A percentile compares a stretch with the other conserved stretches of the same genome.
phyloP scores from a whole-genome alignment of 2,888 invertebrate genomes.

The Aphodius sticticus region DNA sequence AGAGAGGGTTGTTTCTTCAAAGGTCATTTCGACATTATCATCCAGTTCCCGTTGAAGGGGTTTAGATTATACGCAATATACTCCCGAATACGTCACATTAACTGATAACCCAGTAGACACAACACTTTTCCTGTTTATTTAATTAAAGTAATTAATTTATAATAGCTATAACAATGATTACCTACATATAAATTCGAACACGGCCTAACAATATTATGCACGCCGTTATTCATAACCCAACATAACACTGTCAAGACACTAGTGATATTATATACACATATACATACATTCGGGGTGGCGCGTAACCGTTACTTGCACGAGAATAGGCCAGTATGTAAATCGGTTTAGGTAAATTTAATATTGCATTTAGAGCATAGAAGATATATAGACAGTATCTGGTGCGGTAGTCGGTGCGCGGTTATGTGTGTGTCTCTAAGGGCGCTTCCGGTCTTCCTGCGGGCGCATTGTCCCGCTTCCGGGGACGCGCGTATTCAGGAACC shows the following conservation, averaged over 20 bases:
- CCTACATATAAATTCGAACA: neutral
- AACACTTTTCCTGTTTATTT: no score
- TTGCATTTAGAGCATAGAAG: conserved; percentile 31
- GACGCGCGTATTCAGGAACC: conserved; percentile 41
- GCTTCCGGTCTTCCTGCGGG: conserved; percentile 51
- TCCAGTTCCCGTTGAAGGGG: no score
- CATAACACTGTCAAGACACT: neutral
- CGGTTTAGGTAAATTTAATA: conserved; percentile 36
- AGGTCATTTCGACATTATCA: no score
- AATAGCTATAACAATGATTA: neutral
- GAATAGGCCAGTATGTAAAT: conserved; percentile 21
- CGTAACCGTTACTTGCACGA: neutral
- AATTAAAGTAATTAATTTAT: no score
- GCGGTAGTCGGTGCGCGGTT: conserved; percentile 14
- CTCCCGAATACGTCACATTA: no score
- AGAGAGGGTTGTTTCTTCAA: no score
- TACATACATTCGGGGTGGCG: neutral
- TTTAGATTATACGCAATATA: no score
- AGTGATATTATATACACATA: neutral
- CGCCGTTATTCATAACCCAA: neutral
- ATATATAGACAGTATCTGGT: conserved; percentile 28
- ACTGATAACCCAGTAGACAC: no score
- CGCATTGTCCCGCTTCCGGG: conserved; percentile 52
- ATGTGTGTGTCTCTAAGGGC: conserved; percentile 43
- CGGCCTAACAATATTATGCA: neutral